Percentiles rank a stretch among this genome's conserved stretches.
Conservation (phyloP, 2,888 invertebrate genomes). For the Liposcelis brunnea region DNA sequence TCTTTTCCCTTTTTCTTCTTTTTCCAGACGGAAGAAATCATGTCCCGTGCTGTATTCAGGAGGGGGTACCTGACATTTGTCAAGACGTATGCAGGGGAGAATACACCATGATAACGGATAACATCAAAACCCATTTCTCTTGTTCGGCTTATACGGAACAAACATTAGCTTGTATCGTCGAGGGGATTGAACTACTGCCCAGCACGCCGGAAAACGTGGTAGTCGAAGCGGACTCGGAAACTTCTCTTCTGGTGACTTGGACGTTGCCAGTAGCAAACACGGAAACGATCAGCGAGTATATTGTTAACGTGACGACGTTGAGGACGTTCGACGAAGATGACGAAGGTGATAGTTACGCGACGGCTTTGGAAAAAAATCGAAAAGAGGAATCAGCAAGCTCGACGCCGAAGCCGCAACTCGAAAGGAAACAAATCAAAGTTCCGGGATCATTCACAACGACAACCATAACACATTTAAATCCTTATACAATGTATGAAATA, state of each 20-base stretch:
- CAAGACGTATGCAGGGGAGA: slow-evolving; percentile 73
- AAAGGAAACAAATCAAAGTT: slow-evolving; percentile 31
- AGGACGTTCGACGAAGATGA: slow-evolving; percentile 40
- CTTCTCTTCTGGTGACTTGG: slow-evolving; percentile 54
- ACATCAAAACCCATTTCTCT: slow-evolving; percentile 67
- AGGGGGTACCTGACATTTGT: slow-evolving; percentile 66
- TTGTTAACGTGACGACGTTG: slow-evolving; percentile 53
- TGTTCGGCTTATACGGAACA: slow-evolving; percentile 68
- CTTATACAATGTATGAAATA: slow-evolving; percentile 72
- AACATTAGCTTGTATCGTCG: slow-evolving; percentile 65
- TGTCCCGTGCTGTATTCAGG: slow-evolving; percentile 66
- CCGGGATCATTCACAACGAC: slow-evolving; percentile 38
- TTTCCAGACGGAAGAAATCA: slow-evolving; percentile 62
- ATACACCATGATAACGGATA: slow-evolving; percentile 68
- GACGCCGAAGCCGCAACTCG: slow-evolving; percentile 7
- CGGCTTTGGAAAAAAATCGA: slow-evolving; percentile 10
- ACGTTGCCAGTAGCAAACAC: slow-evolving; percentile 41
- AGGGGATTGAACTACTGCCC: slow-evolving; percentile 60
- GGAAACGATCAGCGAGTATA: slow-evolving; percentile 45
- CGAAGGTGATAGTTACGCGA: slow-evolving; percentile 13
- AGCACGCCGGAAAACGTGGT: slow-evolving; percentile 54
- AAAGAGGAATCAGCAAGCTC: slow-evolving; percentile 9
- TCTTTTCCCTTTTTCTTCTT: background rate
- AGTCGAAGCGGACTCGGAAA: slow-evolving; percentile 54
- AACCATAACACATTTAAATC: slow-evolving; percentile 42